A percentile compares a stretch with the other conserved stretches of the same genome.
Evolutionary conservation across 1,140 invertebrate species (phyloP).

Genomic region (Planococcus citri): DNA sequence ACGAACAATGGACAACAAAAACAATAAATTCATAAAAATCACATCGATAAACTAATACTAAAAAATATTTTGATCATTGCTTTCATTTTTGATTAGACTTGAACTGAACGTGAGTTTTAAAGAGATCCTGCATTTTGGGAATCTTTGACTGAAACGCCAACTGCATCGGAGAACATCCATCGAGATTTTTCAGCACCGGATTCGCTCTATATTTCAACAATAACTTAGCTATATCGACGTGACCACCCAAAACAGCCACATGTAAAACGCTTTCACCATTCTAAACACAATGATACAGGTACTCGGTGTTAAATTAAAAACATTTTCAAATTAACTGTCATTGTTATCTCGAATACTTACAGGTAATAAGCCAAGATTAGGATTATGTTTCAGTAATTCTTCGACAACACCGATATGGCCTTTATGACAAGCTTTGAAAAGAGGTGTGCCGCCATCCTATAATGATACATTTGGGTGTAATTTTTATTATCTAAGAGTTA

Average conservation of each 20-base stretch:
- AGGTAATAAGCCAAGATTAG: constrained; percentile 63
- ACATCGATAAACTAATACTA: background rate
- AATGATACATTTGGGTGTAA: background rate
- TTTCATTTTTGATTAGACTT: background rate
- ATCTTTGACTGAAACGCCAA: constrained; percentile 36
- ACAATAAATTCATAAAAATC: constrained; percentile 1
- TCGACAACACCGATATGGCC: constrained; percentile 75
- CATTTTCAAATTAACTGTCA: background rate
- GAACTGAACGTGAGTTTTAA: background rate
- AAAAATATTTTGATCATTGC: background rate
- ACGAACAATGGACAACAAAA: background rate
- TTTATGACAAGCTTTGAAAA: constrained; percentile 89
- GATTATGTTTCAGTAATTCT: constrained; percentile 69
- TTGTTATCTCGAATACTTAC: constrained; percentile 41
- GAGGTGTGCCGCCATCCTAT: constrained; percentile 75
- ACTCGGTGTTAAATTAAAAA: background rate
- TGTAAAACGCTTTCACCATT: constrained; percentile 83
- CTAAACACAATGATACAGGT: constrained; percentile 41
- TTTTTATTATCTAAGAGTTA: background rate
- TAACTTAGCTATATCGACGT: constrained; percentile 62
- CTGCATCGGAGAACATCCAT: constrained; percentile 51
- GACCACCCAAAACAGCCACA: constrained; percentile 76
- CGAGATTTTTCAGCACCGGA: constrained; percentile 51
- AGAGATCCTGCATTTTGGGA: constrained; percentile 23
- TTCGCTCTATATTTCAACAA: constrained; percentile 59